Evolutionary conservation across 2,797 vertebrate species (phyloP).

Genomic region (Taenioides sp.): DNA sequence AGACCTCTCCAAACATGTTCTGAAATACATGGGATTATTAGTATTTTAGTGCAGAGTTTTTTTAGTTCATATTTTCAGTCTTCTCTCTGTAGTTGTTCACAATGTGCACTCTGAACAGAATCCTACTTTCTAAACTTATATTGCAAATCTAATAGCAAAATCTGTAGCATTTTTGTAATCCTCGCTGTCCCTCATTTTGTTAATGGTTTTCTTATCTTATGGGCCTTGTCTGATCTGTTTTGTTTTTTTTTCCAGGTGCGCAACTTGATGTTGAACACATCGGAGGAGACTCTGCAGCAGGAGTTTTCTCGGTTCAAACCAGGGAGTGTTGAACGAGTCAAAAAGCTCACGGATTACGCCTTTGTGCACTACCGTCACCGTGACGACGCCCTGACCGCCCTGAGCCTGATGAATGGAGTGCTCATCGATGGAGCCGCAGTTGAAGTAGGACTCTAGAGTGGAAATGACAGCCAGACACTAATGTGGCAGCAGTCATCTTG

Average conservation of each 20-base stretch:
- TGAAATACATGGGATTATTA: no score
- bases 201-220: not conserved
- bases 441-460: constrained; percentile 64
- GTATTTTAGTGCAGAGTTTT: no score
- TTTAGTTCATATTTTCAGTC: no score
- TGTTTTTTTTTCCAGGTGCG: constrained; percentile 51
- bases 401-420: constrained; percentile 86
- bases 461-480: not conserved
- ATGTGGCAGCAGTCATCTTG: no score
- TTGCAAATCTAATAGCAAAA: no score
- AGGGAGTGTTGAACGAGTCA: constrained; percentile 89
- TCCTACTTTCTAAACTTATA: no score
- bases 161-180: no score
- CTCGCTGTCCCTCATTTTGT: no score
- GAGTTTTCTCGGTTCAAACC: constrained; percentile 90
- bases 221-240: not conserved
- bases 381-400: constrained; percentile 86
- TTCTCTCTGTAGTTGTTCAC: no score
- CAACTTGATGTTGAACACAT: constrained; percentile 90
- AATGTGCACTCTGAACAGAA: no score
- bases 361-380: constrained; percentile 91
- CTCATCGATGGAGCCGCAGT: constrained; percentile 86
- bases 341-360: constrained; percentile 92
- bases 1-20: no score
- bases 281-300: constrained; percentile 85